Evolutionary conservation across 2,888 invertebrate genomes (phyloP).

Genomic region (Pterobdella sp.): DNA sequence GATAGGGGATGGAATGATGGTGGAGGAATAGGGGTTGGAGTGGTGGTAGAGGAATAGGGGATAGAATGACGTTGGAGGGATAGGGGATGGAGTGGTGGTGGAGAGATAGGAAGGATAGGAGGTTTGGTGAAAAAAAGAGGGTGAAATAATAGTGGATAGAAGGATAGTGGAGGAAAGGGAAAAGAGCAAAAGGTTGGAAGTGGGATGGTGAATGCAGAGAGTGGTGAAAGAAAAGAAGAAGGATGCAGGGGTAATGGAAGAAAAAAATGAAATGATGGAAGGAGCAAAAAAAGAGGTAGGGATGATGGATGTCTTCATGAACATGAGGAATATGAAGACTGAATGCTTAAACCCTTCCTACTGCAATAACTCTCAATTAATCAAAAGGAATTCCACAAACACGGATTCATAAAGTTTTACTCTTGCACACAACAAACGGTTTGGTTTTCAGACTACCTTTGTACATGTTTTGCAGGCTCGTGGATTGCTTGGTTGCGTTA

Average conservation of each 20-base stretch:
- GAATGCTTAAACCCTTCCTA: no score
- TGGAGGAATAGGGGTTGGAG: no score
- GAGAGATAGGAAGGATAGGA: not conserved
- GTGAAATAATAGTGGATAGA: not conserved
- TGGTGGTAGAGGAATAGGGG: not conserved
- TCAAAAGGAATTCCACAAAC: no score
- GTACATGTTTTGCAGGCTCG: no score
- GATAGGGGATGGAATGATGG: no score
- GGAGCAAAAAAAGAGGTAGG: not conserved
- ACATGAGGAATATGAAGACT: no score
- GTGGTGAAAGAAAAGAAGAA: not conserved
- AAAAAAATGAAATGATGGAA: not conserved
- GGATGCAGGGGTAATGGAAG: not conserved
- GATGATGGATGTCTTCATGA: no score
- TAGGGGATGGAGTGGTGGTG: not conserved
- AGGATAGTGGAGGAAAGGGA: not conserved
- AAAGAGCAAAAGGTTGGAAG: not conserved
- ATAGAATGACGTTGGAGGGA: not conserved
- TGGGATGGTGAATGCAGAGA: not conserved
- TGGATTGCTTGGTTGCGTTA: no score
- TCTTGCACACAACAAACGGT: no score
- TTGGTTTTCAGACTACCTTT: no score
- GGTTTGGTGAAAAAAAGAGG: not conserved
- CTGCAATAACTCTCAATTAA: no score
- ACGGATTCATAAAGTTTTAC: no score